Percentiles rank a stretch among this genome's conserved stretches.
phyloP scores from a whole-genome alignment of 2,888 invertebrate genomes.

The Patella caerulea region DNA sequence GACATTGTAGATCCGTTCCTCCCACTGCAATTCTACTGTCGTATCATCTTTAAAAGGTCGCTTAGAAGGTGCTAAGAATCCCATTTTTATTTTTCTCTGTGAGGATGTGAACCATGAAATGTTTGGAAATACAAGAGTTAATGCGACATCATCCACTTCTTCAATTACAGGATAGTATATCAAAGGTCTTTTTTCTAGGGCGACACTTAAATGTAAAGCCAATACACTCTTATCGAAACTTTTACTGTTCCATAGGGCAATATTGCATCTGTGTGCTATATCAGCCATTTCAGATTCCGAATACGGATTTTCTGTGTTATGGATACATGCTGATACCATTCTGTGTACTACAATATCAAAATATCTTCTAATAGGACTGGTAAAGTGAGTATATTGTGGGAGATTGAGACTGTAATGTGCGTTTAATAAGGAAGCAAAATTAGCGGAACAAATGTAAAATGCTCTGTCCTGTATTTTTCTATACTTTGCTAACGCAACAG shows the following conservation, averaged over 20 bases:
- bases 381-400: constrained; percentile 52
- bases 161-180: constrained; percentile 55
- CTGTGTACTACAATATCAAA: constrained; percentile 63
- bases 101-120: constrained; percentile 34
- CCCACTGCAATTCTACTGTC: constrained; percentile 50
- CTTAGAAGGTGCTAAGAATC: constrained; percentile 44
- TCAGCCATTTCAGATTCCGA: neutral
- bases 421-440: constrained; percentile 20
- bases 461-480: constrained; percentile 48
- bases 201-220: constrained; percentile 24
- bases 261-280: neutral
- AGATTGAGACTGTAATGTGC: constrained; percentile 56
- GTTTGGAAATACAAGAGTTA: constrained; percentile 26
- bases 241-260: constrained; percentile 1
- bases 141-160: constrained; percentile 38
- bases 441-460: constrained; percentile 49
- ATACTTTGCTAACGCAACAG: constrained; percentile 52
- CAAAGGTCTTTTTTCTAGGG: constrained; percentile 49
- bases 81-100: constrained; percentile 38
- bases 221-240: neutral
- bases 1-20: constrained; percentile 57
- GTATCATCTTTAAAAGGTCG: constrained; percentile 35
- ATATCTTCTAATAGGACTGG: constrained; percentile 60
- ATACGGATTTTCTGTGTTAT: constrained; percentile 43
- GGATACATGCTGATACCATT: constrained; percentile 46